phyloP scores from a whole-genome alignment of 2,113 vertebrate genomes.

The Cephalopterus ornatus region DNA sequence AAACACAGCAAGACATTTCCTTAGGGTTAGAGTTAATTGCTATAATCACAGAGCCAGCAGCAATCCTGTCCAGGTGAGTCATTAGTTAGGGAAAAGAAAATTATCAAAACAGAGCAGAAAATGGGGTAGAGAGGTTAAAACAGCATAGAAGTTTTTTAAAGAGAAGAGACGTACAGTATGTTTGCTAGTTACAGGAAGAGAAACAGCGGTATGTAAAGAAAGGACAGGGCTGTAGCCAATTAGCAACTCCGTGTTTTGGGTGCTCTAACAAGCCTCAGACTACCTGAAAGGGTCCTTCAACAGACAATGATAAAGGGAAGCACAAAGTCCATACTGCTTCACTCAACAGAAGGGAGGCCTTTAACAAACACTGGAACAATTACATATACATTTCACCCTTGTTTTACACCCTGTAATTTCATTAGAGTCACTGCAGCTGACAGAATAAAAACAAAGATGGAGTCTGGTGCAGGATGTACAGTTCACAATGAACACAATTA shows the following conservation, averaged over 20 bases:
- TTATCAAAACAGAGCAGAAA: background rate
- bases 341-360: background rate
- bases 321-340: background rate
- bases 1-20: constrained; percentile 28
- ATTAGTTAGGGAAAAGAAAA: constrained; percentile 54
- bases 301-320: background rate
- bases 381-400: background rate
- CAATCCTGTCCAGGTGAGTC: constrained; percentile 65
- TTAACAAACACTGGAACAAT: background rate
- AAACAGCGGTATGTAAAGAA: background rate
- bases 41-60: constrained; percentile 53
- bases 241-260: background rate
- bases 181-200: constrained; percentile 22
- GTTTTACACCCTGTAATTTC: background rate
- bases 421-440: background rate
- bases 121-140: constrained; percentile 32
- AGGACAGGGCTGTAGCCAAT: background rate
- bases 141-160: constrained; percentile 18
- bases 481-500: background rate
- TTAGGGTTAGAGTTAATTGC: constrained; percentile 65
- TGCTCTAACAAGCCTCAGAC: background rate
- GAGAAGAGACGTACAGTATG: background rate
- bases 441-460: background rate
- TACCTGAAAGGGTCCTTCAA: background rate
- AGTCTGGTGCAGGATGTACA: background rate